Conservation (phyloP, 2,113 vertebrate species). For the Ochotona princeps region DNA sequence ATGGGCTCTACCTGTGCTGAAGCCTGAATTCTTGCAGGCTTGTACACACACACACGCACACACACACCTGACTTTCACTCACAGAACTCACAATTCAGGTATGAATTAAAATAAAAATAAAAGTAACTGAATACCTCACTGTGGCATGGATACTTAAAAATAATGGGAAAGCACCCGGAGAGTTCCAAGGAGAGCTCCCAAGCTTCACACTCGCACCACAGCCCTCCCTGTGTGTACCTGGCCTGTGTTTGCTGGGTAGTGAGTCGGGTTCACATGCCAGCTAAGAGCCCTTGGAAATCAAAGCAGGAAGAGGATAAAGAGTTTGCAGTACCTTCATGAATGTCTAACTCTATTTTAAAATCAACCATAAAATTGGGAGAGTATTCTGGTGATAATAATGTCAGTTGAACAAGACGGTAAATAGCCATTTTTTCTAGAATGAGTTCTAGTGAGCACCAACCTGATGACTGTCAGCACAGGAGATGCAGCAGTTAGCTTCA, state of each 20-base stretch:
- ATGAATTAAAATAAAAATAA: background rate
- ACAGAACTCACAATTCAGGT: background rate
- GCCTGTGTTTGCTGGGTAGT: background rate
- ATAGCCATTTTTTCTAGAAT: background rate
- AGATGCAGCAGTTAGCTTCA: background rate
- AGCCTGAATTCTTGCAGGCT: too few species aligned
- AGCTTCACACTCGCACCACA: background rate
- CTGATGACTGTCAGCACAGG: background rate
- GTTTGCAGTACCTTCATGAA: background rate
- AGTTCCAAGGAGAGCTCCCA: background rate
- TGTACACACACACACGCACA: background rate
- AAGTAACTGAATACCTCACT: background rate
- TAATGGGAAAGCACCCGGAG: background rate
- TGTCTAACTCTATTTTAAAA: background rate
- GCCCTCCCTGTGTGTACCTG: background rate
- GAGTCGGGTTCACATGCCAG: background rate
- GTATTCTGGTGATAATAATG: background rate
- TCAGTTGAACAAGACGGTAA: background rate
- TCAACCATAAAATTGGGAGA: background rate
- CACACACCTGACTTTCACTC: background rate
- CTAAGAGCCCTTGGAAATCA: background rate
- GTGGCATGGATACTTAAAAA: background rate
- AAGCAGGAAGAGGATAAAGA: background rate
- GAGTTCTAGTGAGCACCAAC: background rate
- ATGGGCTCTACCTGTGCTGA: too few species aligned